Base-by-base conservation (phyloP, 2,113 vertebrate species). In the Seriola aureovittata region DNA sequence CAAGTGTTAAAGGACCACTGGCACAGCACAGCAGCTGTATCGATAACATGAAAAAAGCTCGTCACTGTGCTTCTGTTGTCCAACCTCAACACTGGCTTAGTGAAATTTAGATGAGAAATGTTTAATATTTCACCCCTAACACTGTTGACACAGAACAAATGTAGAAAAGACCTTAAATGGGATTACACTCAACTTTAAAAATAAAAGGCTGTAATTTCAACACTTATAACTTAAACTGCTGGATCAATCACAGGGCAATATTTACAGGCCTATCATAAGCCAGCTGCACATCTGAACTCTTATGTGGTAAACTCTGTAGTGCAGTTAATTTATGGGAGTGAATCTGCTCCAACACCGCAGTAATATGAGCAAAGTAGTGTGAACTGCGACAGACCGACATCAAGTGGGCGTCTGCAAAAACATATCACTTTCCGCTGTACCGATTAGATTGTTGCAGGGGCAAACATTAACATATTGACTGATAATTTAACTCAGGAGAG, bases 341-440 rank as follows among this genome's bases (percentile, higher is more conserved):
- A 71, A 71, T 84, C 19, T 86, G 83, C 83, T 75, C 25, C 40
- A 78, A 78, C 88, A 86, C 88, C 82, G 85, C 87, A 88, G 72
- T 42, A 88, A 90, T 88, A 84, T 84, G 73, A 81, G 79, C 69
- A 63, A 80, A 54, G n/a, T 23, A 4, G 70, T 55, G 77, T 67
- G 25, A 85, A 81, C 73, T 75, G 80, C 34, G 17, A 85, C 65
- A 88, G 70, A 89, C 84, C 74, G 50, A 90, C 89, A 91, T 72
- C 17, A 81, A 83, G 92, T 93, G 88, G 92, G 92, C 86, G 91
- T 91, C 78, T 90, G 89, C 90, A 89, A 75, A 89, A 87, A 81
- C 74, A 81, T 65, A 75, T 86, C 69, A 77, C 89, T 88, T 92
- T 91, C 90, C 84, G 77, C 86, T 85, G 77, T 63, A 60, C 84